Percentiles rank a stretch among this genome's conserved stretches.
Evolutionary conservation across 2,797 vertebrate genomes (phyloP).

Genomic region (Enteromius argenteus): DNA sequence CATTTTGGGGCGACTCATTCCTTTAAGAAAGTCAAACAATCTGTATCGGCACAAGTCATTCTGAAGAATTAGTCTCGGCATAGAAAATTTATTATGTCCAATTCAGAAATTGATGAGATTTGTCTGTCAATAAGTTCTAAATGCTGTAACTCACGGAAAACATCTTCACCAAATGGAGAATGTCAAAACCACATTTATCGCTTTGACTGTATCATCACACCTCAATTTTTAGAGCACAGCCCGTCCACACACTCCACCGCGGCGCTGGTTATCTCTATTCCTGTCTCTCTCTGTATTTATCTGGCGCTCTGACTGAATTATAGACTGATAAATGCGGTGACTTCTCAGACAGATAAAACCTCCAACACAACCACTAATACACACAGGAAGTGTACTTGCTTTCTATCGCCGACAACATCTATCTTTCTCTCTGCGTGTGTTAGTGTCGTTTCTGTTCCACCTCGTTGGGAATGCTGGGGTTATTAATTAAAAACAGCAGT

Average conservation of each 20-base stretch:
- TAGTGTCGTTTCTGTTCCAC: slow-evolving; percentile 13
- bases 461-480: background rate
- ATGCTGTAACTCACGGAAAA: background rate
- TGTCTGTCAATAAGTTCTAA: background rate
- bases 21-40: background rate
- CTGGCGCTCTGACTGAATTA: background rate
- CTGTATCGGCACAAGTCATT: background rate
- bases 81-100: background rate
- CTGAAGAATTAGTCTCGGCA: background rate
- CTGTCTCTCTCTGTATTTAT: slow-evolving; percentile 9
- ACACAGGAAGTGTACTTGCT: slow-evolving; percentile 8
- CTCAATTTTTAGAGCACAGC: slow-evolving; percentile 18
- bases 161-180: background rate
- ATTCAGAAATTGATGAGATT: background rate
- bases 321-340: background rate
- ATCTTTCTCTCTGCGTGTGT: background rate
- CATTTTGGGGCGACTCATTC: background rate
- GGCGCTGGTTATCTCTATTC: slow-evolving; percentile 9
- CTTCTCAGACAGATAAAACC: slow-evolving; percentile 36
- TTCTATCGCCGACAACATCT: background rate
- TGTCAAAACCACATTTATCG: background rate
- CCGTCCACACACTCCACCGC: background rate
- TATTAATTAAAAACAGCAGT: slow-evolving; percentile 45
- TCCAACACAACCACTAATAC: slow-evolving; percentile 20
- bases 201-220: background rate